Base-by-base conservation (phyloP, 2,888 invertebrate species). In the Synergus laeviventris region DNA sequence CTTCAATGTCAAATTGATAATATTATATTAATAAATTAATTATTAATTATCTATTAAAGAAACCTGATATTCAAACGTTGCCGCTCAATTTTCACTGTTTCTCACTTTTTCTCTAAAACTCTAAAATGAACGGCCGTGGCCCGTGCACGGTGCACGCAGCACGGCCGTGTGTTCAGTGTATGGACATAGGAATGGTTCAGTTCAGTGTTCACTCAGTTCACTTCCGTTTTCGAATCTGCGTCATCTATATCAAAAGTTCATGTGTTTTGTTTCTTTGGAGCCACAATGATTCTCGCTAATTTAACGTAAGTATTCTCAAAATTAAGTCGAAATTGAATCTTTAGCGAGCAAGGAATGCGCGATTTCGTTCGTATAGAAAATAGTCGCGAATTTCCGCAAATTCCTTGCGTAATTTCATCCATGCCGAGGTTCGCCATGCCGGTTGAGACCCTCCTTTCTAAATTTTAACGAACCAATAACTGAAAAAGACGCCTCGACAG, bases 241-340 rank as follows among this genome's bases (percentile, higher is more conserved):
- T 87, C 87, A 87, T 79, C 86, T 84, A 83, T 85, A 85, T 84
- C 82, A 83, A 86, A 87, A 87, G 85, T 84, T 84, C 84, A 86
- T 84, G 87, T 87, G 86, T 84, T 87, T 87, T 89, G 87, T 89
- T 88, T 89, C 87, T 86, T 86, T 88, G 86, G 88, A 86, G 86
- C 85, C 86, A 89, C 87, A 84, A 89, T 89, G 89, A 87, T 89
- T 88, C 86, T 86, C 85, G 86, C 85, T 87, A 87, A 89, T 86
- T 87, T 87, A 86, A 86, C 84, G 89, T 89, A 83, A 89, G 89
- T 89, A 88, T 77, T 74, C 21, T 70, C 31, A 73, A 73, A n/a
- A 54, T 70, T 14, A n/a, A 9, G 7, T 12, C 42, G 11, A 49
- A 49, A 21, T 61, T 16, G 18, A n/a, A 3, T 38, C 59, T 39